Conservation (phyloP, 2,888 invertebrate genomes). For the Cotesia congregata region DNA sequence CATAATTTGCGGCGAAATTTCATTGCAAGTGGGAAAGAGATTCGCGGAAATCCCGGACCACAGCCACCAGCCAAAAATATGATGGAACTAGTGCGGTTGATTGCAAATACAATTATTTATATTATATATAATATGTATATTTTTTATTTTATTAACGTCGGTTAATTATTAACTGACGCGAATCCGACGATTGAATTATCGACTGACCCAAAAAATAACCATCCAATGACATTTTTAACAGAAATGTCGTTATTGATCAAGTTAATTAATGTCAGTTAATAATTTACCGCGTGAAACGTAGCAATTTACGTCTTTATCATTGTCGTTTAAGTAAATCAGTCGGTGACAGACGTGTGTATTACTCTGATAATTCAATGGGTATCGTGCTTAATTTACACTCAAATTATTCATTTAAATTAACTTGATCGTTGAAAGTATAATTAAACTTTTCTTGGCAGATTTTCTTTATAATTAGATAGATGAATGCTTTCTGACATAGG, state of each 20-base stretch:
- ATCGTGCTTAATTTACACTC: neutral
- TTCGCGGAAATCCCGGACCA: slow-evolving; percentile 66
- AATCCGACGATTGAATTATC: neutral
- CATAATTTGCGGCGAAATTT: slow-evolving; percentile 69
- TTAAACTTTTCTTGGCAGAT: too few species aligned
- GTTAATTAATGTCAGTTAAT: neutral
- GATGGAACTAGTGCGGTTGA: slow-evolving; percentile 57
- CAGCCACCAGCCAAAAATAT: slow-evolving; percentile 65
- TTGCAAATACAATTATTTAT: neutral
- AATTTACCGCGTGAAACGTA: neutral
- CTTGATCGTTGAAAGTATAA: too few species aligned
- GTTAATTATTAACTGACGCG: neutral
- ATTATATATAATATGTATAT: neutral
- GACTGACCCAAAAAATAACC: neutral
- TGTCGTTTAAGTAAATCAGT: neutral
- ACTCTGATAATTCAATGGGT: neutral
- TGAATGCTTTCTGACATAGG: too few species aligned
- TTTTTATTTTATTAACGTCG: slow-evolving; percentile 7
- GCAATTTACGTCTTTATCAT: neutral
- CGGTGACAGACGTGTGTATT: neutral
- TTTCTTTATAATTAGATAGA: too few species aligned
- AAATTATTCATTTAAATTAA: neutral
- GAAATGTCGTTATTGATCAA: neutral
- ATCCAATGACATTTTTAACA: neutral
- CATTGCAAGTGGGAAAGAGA: slow-evolving; percentile 66